These are phyloP conservation scores for Excalfactoria chinensis DNA, from an alignment of 2,113 vertebrate species.

Conservation along the genomic window DNA sequence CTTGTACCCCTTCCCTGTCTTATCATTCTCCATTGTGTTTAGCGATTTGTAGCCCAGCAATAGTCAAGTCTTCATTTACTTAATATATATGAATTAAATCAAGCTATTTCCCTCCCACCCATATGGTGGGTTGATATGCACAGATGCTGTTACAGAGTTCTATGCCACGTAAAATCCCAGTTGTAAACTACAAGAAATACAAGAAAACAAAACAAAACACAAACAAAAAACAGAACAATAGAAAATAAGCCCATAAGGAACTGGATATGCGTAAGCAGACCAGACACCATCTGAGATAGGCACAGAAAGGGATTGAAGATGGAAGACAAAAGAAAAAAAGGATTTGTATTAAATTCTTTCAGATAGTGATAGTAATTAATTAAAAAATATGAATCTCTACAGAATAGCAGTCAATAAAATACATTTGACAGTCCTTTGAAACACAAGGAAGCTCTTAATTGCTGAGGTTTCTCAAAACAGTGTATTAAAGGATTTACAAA, in stretches of 20 bases:
- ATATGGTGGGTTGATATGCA: constrained; percentile 68
- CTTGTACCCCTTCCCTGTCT: not conserved
- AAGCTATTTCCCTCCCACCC: constrained; percentile 64
- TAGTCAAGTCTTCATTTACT: constrained; percentile 56
- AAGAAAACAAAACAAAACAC: too few relatives aligned
- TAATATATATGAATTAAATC: constrained; percentile 68
- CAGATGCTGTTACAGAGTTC: constrained; percentile 68
- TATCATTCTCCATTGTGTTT: not conserved
- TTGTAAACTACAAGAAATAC: not conserved
- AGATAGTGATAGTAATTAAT: not conserved
- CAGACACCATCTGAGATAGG: not conserved
- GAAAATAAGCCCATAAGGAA: constrained; percentile 7
- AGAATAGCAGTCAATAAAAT: not conserved
- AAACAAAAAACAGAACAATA: not conserved
- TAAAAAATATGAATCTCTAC: not conserved
- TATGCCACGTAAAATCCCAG: constrained; percentile 65
- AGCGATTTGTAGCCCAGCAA: constrained; percentile 11
- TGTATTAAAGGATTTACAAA: not conserved
- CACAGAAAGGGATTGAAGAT: not conserved
- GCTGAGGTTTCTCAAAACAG: not conserved
- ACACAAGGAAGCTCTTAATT: not conserved
- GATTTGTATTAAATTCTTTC: constrained; percentile 23
- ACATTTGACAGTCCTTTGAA: not conserved
- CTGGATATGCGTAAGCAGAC: not conserved
- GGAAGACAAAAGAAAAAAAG: constrained; percentile 10